A percentile compares a stretch with the other conserved stretches of the same genome.
Conservation (phyloP, 2,113 vertebrate species). For the Oenanthe oenanthe region DNA sequence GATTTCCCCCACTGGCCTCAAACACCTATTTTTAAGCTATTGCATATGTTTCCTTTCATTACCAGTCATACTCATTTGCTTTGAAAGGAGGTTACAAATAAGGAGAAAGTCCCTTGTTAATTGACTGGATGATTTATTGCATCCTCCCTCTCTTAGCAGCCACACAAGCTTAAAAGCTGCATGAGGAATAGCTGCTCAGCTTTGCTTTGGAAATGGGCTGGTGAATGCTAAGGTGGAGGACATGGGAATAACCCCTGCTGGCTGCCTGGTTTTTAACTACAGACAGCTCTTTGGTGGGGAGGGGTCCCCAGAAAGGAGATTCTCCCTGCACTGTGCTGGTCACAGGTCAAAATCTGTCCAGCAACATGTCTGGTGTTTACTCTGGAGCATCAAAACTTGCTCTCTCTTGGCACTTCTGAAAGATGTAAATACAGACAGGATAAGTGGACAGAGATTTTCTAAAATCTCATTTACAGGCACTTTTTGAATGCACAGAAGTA, state of each 20-base stretch:
- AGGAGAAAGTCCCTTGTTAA: constrained; percentile 34
- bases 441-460: background rate
- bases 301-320: background rate
- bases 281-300: background rate
- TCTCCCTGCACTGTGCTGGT: background rate
- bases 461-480: background rate
- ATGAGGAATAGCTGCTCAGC: background rate
- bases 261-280: background rate
- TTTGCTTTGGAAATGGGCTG: background rate
- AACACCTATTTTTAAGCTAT: constrained; percentile 7
- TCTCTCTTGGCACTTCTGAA: background rate
- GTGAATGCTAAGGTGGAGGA: background rate
- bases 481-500: background rate
- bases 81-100: constrained; percentile 35
- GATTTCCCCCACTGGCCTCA: background rate
- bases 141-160: background rate
- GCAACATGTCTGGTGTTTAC: accelerated
- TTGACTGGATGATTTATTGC: constrained; percentile 24
- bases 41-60: constrained; percentile 3
- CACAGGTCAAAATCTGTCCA: background rate
- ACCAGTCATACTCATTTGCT: background rate
- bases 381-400: background rate
- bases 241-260: background rate
- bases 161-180: background rate
- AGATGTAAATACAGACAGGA: background rate